These are phyloP conservation scores for Falco punctatus DNA, from an alignment of 2,113 vertebrate species.

Conservation along the genomic window DNA sequence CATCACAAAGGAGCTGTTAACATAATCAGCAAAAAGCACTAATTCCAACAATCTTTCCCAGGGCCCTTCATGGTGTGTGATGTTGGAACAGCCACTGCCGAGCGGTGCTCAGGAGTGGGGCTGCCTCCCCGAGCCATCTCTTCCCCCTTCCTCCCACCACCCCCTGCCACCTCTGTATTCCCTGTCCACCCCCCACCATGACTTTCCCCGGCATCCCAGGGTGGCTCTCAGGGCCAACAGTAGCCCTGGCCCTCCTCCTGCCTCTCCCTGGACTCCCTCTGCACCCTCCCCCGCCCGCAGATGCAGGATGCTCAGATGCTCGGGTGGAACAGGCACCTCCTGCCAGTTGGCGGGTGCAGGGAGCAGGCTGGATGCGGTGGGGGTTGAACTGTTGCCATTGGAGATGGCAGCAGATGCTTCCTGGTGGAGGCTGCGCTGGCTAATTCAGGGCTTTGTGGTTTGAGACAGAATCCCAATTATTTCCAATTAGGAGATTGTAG, in stretches of 20 bases:
- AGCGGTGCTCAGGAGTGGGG: neutral
- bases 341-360: slow-evolving; percentile 18
- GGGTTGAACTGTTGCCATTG: slow-evolving; percentile 57
- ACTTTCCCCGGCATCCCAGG: neutral
- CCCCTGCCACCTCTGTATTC: neutral
- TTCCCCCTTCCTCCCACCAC: neutral
- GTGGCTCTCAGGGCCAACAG: neutral
- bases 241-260: neutral
- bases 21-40: slow-evolving; percentile 58
- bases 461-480: slow-evolving; percentile 74
- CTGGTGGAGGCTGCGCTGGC: slow-evolving; percentile 56
- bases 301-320: neutral
- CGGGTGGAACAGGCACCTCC: neutral
- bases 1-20: slow-evolving; percentile 53
- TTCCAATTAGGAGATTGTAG: slow-evolving; percentile 66
- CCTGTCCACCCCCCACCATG: rapidly evolving
- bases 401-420: slow-evolving; percentile 69
- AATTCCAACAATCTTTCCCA: slow-evolving; percentile 1
- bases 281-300: neutral
- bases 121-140: neutral
- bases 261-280: neutral
- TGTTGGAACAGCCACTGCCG: neutral
- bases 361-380: neutral
- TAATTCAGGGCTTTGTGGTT: slow-evolving; percentile 68
- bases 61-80: neutral